Evolutionary conservation across 2,888 invertebrate genomes (phyloP).

Genomic region (Drosophila mulleri): DNA sequence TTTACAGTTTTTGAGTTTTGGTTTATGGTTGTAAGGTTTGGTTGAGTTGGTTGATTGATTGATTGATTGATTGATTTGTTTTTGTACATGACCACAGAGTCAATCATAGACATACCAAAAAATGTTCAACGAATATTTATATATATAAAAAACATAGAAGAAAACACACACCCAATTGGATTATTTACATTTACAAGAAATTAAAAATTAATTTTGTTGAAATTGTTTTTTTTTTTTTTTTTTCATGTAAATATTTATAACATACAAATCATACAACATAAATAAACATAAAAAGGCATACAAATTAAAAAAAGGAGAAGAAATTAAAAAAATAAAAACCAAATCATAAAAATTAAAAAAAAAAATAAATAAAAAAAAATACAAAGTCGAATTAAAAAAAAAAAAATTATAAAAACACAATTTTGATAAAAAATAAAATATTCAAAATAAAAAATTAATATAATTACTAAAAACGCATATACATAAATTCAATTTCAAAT

Average conservation of each 20-base stretch:
- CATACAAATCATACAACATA: slow-evolving; percentile 70
- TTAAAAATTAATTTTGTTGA: slow-evolving; percentile 76
- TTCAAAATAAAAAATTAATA: slow-evolving; percentile 18
- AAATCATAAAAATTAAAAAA: background rate
- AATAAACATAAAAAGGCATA: slow-evolving; percentile 52
- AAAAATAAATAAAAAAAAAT: background rate
- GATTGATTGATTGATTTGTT: slow-evolving; percentile 66
- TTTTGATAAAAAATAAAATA: slow-evolving; percentile 8
- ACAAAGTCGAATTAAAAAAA: too few species aligned
- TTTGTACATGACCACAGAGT: slow-evolving; percentile 85
- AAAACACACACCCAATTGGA: slow-evolving; percentile 86
- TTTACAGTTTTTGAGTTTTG: slow-evolving; percentile 80
- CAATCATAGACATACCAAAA: slow-evolving; percentile 85
- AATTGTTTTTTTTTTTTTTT: slow-evolving; percentile 41
- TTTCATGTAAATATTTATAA: slow-evolving; percentile 72
- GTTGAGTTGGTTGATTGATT: slow-evolving; percentile 71
- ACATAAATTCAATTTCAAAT: slow-evolving; percentile 70
- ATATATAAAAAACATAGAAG: slow-evolving; percentile 85
- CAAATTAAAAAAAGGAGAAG: slow-evolving; percentile 33
- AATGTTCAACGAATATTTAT: slow-evolving; percentile 85
- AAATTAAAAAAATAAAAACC: background rate
- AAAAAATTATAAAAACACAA: slow-evolving; percentile 1
- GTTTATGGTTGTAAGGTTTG: slow-evolving; percentile 79
- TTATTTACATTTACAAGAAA: slow-evolving; percentile 85
- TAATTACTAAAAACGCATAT: slow-evolving; percentile 52